A percentile compares a stretch with the other conserved stretches of the same genome.
Evolutionary conservation across 2,113 vertebrate species (phyloP).

Genomic region (Ctenomys sociabilis): DNA sequence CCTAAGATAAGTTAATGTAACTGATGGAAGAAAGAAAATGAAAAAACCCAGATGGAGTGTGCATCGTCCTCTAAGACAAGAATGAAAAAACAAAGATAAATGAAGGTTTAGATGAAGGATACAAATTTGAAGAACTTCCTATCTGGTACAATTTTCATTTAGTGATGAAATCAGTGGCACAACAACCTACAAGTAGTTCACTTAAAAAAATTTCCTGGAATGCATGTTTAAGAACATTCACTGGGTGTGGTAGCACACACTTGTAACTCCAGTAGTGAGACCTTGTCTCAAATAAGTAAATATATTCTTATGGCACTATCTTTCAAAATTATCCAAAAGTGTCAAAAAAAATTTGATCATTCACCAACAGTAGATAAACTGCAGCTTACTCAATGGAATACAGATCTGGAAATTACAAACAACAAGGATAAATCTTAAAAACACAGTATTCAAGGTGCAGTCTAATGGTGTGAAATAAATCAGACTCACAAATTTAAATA

Average conservation of each 20-base stretch:
- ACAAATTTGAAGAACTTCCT: constrained; percentile 8
- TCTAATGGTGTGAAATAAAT: not conserved
- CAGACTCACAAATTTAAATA: not conserved
- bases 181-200: not conserved
- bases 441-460: not conserved
- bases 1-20: constrained; percentile 5
- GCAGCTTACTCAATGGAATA: not conserved
- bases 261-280: not conserved
- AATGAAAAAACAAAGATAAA: constrained; percentile 22
- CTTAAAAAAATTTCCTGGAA: constrained; percentile 28
- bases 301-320: not conserved
- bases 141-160: constrained; percentile 40
- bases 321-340: not conserved
- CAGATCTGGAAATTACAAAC: constrained; percentile 19
- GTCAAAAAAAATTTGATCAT: not conserved
- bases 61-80: not conserved
- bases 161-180: constrained; percentile 27
- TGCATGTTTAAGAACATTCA: not conserved
- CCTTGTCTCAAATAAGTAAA: not conserved
- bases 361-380: not conserved
- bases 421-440: constrained; percentile 19
- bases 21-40: not conserved
- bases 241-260: not conserved
- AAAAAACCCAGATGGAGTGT: not conserved
- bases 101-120: constrained; percentile 7